These are phyloP conservation scores for Tyrannus savana DNA, from an alignment of 2,113 vertebrate species.

Conservation along the genomic window DNA sequence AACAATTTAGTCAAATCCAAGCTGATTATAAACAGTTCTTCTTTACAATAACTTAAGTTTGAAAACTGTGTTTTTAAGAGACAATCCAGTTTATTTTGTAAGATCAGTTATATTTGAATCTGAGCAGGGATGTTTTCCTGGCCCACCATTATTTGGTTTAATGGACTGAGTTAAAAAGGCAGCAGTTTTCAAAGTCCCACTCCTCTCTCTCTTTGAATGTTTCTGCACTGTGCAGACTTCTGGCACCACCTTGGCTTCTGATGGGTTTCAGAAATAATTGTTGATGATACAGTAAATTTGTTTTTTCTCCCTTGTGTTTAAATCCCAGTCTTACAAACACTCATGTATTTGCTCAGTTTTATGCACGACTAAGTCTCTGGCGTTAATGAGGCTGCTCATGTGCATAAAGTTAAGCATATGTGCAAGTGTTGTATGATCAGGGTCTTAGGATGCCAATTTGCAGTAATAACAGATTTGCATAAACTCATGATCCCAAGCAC, in stretches of 20 bases:
- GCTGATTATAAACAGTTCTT: neutral
- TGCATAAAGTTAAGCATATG: constrained; percentile 66
- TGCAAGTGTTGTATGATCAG: constrained; percentile 53
- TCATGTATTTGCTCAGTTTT: constrained; percentile 53
- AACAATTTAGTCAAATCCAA: constrained; percentile 27
- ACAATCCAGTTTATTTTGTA: neutral
- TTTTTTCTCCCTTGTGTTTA: constrained; percentile 59
- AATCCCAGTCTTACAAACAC: constrained; percentile 39
- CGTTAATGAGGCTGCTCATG: constrained; percentile 58
- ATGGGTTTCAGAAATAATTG: constrained; percentile 64
- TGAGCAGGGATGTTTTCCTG: neutral
- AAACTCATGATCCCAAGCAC: constrained; percentile 26
- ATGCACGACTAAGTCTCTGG: constrained; percentile 45
- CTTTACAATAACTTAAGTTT: neutral
- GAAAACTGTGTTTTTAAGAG: neutral
- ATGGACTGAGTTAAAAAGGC: neutral
- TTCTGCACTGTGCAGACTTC: constrained; percentile 2
- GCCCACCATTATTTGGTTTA: neutral
- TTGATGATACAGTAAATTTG: constrained; percentile 69
- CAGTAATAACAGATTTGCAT: constrained; percentile 62
- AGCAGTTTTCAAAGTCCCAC: neutral
- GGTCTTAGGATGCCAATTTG: constrained; percentile 62
- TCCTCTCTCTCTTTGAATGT: neutral
- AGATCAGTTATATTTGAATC: neutral
- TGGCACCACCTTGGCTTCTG: constrained; percentile 41